Percentiles rank a stretch among this genome's conserved stretches.
phyloP scores from a whole-genome alignment of 2,888 invertebrate species.

The Phyllotreta striolata region DNA sequence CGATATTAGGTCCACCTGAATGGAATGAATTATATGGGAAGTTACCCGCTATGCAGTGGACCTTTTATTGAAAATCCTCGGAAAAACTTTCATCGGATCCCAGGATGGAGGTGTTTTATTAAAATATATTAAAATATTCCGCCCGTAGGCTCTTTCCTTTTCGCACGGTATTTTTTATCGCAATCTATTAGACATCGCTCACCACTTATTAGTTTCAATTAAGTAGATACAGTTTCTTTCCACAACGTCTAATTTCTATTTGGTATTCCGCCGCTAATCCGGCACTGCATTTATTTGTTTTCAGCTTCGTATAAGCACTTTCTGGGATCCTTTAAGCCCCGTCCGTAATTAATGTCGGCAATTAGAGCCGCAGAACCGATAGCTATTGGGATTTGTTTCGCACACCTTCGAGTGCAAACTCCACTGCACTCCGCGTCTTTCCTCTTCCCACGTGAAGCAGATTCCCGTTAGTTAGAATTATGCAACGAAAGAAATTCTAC shows the following conservation, averaged over 20 bases:
- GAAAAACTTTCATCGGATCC: slow-evolving; percentile 14
- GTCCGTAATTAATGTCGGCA: slow-evolving; percentile 32
- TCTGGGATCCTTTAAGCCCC: slow-evolving; percentile 26
- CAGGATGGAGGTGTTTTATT: slow-evolving; percentile 10
- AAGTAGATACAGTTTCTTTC: too few species aligned
- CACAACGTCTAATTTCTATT: slow-evolving; percentile 22
- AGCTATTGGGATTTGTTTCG: slow-evolving; percentile 30
- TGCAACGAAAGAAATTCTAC: too few species aligned
- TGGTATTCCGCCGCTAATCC: slow-evolving; percentile 22
- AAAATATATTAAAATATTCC: slow-evolving; percentile 7
- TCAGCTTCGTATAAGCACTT: slow-evolving; percentile 28
- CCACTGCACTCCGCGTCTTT: slow-evolving; percentile 12
- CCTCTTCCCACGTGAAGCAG: slow-evolving; percentile 18
- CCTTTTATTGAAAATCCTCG: slow-evolving; percentile 27
- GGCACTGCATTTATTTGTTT: slow-evolving; percentile 33
- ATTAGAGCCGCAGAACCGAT: slow-evolving; percentile 28
- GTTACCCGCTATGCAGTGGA: slow-evolving; percentile 26
- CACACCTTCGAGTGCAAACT: slow-evolving; percentile 1
- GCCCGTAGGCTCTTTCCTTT: too few species aligned
- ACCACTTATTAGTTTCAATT: too few species aligned
- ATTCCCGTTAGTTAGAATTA: slow-evolving; percentile 4
- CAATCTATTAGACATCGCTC: too few species aligned
- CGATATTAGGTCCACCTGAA: slow-evolving; percentile 37
- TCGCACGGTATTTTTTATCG: too few species aligned
- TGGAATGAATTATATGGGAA: slow-evolving; percentile 35